These are phyloP conservation scores for Motacilla alba DNA, from an alignment of 2,113 vertebrate genomes.

Conservation along the genomic window DNA sequence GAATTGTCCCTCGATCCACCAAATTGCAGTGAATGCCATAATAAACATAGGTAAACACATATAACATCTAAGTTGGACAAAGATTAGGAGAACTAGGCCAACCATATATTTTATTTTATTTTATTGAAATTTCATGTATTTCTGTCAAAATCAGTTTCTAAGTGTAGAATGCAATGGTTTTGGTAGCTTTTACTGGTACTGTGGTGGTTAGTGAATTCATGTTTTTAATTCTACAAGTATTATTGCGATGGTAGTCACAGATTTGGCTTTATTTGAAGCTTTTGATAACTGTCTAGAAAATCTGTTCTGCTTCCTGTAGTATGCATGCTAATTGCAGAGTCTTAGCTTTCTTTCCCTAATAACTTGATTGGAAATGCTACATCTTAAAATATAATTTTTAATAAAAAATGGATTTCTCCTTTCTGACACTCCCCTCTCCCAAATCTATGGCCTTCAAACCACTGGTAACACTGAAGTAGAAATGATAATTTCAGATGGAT, in stretches of 20 bases:
- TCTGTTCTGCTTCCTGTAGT: background rate
- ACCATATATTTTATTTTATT: background rate
- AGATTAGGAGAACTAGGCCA: background rate
- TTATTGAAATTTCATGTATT: background rate
- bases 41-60: background rate
- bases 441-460: background rate
- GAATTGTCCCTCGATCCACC: background rate
- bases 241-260: background rate
- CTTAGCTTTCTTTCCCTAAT: background rate
- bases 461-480: background rate
- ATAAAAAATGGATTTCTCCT: background rate
- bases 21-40: background rate
- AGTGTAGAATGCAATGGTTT: background rate
- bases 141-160: background rate
- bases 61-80: background rate
- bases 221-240: background rate
- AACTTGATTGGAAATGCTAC: background rate
- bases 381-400: background rate
- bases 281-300: background rate
- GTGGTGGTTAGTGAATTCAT: rapidly evolving
- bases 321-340: background rate
- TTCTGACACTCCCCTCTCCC: background rate
- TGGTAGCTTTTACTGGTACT: background rate
- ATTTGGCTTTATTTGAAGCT: background rate
- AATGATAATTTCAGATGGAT: background rate